Evolutionary conservation across 2,797 vertebrate species (phyloP).

Genomic region (Coluber constrictor): DNA sequence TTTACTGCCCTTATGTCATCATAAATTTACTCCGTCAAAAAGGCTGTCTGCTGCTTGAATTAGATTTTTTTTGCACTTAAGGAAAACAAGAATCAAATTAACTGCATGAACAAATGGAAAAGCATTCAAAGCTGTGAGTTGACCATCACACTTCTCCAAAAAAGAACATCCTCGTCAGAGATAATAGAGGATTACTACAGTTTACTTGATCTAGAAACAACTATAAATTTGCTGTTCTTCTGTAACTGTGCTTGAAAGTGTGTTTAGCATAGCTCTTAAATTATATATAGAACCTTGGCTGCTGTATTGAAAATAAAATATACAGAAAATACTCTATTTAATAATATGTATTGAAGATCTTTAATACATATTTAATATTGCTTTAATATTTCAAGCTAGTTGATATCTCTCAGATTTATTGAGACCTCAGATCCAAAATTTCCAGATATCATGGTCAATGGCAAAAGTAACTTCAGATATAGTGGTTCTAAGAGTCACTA

Average conservation of each 20-base stretch:
- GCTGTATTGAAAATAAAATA: background rate
- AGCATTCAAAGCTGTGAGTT: background rate
- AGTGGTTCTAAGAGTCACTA: background rate
- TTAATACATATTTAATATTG: too few species aligned
- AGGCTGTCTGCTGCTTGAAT: background rate
- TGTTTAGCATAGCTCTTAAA: background rate
- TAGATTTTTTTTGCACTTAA: background rate
- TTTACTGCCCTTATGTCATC: background rate
- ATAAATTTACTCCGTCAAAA: background rate
- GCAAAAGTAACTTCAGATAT: background rate
- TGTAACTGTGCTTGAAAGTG: background rate
- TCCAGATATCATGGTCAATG: background rate
- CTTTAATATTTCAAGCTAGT: background rate
- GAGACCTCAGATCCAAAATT: background rate
- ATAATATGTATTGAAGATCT: background rate
- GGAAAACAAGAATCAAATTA: conserved; percentile 12
- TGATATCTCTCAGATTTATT: background rate
- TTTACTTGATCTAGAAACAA: background rate
- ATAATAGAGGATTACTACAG: background rate
- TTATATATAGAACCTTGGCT: background rate
- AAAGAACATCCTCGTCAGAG: background rate
- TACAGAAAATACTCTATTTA: background rate
- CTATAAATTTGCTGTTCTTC: background rate
- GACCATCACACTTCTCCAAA: background rate
- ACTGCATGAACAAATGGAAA: conserved; percentile 21